Evolutionary conservation across 2,797 vertebrate species (phyloP).

Genomic region (Melanogrammus aeglefinus): DNA sequence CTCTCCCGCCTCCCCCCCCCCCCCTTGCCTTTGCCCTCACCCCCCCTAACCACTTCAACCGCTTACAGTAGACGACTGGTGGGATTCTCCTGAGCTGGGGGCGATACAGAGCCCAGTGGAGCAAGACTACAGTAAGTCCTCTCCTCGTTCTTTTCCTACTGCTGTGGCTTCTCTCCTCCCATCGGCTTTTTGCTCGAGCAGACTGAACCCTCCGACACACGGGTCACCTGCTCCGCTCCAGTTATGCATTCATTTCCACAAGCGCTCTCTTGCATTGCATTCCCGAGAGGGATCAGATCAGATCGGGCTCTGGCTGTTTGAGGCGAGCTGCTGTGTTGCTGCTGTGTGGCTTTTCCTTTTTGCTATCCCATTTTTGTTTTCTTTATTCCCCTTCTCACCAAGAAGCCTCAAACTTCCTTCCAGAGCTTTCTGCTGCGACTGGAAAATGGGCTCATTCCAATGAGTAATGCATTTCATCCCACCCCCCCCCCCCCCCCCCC

Average conservation of each 20-base stretch:
- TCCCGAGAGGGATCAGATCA: slow-evolving; percentile 43
- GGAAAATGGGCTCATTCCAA: slow-evolving; percentile 63
- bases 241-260: slow-evolving; percentile 51
- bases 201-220: slow-evolving; percentile 34
- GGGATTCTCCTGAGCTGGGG: slow-evolving; percentile 54
- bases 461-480: slow-evolving; percentile 30
- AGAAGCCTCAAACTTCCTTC: slow-evolving; percentile 38
- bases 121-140: slow-evolving; percentile 58
- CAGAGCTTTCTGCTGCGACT: slow-evolving; percentile 33
- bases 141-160: background rate
- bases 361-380: background rate
- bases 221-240: slow-evolving; percentile 60
- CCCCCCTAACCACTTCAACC: slow-evolving; percentile 2
- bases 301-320: slow-evolving; percentile 41
- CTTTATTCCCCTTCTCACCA: slow-evolving; percentile 38
- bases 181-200: slow-evolving; percentile 19
- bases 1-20: slow-evolving; percentile 29
- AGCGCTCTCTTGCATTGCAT: slow-evolving; percentile 51
- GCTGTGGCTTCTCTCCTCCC: slow-evolving; percentile 23
- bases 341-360: slow-evolving; percentile 25
- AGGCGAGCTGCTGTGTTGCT: slow-evolving; percentile 17
- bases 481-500: slow-evolving; percentile 1
- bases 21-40: slow-evolving; percentile 17
- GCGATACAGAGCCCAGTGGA: slow-evolving; percentile 60
- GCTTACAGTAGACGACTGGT: slow-evolving; percentile 47